These are phyloP conservation scores for Camptogramma bilineatum DNA, from an alignment of 2,888 invertebrate species.

Conservation along the genomic window DNA sequence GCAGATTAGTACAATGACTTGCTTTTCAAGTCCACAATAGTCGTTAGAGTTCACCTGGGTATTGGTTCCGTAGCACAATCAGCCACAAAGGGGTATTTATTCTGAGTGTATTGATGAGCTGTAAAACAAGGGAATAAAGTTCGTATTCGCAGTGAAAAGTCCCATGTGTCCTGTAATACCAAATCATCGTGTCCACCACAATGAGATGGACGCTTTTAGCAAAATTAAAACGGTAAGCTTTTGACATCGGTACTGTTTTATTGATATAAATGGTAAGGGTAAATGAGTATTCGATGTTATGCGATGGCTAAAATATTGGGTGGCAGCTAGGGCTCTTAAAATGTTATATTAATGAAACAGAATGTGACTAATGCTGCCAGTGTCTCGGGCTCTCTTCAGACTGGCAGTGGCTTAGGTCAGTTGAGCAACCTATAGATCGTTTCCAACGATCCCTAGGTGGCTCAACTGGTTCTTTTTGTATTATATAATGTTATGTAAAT, in stretches of 20 bases:
- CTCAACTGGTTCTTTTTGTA: too few relatives aligned
- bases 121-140: slow-evolving; percentile 30
- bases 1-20: slow-evolving; percentile 57
- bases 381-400: too few relatives aligned
- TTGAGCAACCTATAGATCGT: too few relatives aligned
- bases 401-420: too few relatives aligned
- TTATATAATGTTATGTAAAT: too few relatives aligned
- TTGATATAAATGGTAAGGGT: slow-evolving; percentile 64
- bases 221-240: slow-evolving; percentile 72
- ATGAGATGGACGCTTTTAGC: slow-evolving; percentile 80
- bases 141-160: slow-evolving; percentile 19
- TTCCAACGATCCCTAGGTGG: too few relatives aligned
- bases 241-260: slow-evolving; percentile 66
- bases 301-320: slow-evolving; percentile 1
- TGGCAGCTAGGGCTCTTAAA: not conserved
- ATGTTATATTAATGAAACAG: not conserved
- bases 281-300: slow-evolving; percentile 12
- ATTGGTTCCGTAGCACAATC: slow-evolving; percentile 34
- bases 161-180: slow-evolving; percentile 55
- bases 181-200: slow-evolving; percentile 72
- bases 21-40: slow-evolving; percentile 57
- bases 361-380: too few relatives aligned
- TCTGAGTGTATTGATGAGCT: slow-evolving; percentile 1
- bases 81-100: slow-evolving; percentile 24
- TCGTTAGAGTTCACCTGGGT: slow-evolving; percentile 63